Evolutionary conservation across 1,140 invertebrate genomes (phyloP), one percentile per base, ranked within the genome.

Genomic region (Orchestia grillus): DNA sequence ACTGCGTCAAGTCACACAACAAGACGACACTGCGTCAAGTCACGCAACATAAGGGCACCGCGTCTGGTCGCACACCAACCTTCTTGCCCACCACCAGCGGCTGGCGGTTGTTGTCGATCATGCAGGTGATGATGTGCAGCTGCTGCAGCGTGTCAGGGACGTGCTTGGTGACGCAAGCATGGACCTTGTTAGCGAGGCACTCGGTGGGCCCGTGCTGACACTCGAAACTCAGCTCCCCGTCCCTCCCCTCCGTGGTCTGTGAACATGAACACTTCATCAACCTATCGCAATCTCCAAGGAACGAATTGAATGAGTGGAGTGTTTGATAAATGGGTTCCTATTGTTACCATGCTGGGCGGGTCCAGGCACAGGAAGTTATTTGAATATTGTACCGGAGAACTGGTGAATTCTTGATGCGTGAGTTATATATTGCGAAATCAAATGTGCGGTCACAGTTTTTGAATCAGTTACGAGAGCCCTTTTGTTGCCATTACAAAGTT

Each of bases 141-240:
- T 62, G 57, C 41, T 16, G 40, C 43, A 44, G 40, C 40, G 95
- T 36, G 43, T 96, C 92, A 0, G 43, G n/a, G 1, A 96, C 95
- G 87, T 96, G 96, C 44, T 88, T 62, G 41, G 45, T 41, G 0
- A 96, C 96, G 90, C 96, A 96, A 41, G 77, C 96, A 62, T 97
- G 97, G 0, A 97, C 96, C 44, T 91, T 97, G 92, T 97, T 97
- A 40, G 97, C 97, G 40, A 96, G 96, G 87, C 97, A 97, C 96
- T 97, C 97, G 0, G 88, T 90, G 40, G 96, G 95, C 3, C 97
- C 97, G 94, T 97, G 97, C 87, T 97, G 97, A 92, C 97, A 97
- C 40, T 45, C 47, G 62, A 97, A 97, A 4, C 57, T 96, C 23
- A 96, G 94, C 44, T 87, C 42, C 0, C 96, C 96, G 77, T 94